phyloP scores from a whole-genome alignment of 2,888 invertebrate species.

The Artemia sinica region DNA sequence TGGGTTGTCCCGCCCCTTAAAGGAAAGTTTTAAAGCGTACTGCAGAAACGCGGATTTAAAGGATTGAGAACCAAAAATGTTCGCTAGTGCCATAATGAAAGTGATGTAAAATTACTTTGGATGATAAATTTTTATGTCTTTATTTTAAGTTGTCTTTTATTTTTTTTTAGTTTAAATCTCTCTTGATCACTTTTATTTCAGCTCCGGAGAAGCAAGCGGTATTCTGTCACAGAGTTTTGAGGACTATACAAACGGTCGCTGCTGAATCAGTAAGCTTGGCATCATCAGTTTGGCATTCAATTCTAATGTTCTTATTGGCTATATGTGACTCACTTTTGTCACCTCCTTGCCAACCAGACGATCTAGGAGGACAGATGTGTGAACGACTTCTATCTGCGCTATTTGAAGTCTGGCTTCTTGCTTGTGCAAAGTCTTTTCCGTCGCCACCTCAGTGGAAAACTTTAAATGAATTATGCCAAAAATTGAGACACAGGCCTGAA shows the following conservation, averaged over 20 bases:
- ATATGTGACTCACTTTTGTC: conserved; percentile 79
- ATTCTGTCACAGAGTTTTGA: conserved; percentile 70
- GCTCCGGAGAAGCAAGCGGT: conserved; percentile 83
- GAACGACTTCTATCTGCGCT: conserved; percentile 82
- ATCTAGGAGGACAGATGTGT: conserved; percentile 85
- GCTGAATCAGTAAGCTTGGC: conserved; percentile 56
- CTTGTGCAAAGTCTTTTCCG: conserved; percentile 67
- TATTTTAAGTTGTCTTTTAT: not conserved
- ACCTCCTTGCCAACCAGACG: conserved; percentile 63
- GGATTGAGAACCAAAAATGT: too few relatives aligned
- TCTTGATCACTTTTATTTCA: conserved; percentile 31
- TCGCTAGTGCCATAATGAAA: too few relatives aligned
- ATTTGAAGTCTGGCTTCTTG: conserved; percentile 68
- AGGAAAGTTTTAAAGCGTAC: too few relatives aligned
- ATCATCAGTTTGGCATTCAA: conserved; percentile 73
- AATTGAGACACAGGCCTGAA: conserved; percentile 85
- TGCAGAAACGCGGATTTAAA: too few relatives aligned
- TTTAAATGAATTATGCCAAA: conserved; percentile 70
- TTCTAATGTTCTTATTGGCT: conserved; percentile 67
- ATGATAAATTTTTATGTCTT: too few relatives aligned
- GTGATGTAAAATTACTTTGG: too few relatives aligned
- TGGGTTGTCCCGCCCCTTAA: too few relatives aligned
- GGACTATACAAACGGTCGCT: conserved; percentile 62
- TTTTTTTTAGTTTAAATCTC: not conserved
- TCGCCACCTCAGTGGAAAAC: conserved; percentile 74